Conservation (phyloP, 2,888 invertebrate genomes). For the Poecilus cupreus region DNA sequence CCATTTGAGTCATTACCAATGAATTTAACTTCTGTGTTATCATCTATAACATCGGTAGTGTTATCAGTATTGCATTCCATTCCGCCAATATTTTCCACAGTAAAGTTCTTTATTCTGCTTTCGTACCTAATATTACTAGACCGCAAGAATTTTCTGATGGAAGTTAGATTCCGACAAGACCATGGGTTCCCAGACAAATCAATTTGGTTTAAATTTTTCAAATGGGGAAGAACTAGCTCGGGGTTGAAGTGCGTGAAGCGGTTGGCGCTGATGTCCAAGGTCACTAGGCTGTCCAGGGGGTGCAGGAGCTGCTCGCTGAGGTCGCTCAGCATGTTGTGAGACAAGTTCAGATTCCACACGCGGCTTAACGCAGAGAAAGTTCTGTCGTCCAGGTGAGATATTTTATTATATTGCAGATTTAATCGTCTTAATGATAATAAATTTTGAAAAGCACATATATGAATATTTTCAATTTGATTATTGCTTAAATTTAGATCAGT, state of each 20-base stretch:
- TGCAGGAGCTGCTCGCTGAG: background rate
- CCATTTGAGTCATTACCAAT: too few species aligned
- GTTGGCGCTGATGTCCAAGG: background rate
- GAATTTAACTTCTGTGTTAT: too few species aligned
- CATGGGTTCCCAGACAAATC: background rate
- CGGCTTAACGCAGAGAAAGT: background rate
- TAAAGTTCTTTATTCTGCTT: background rate
- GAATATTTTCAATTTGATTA: constrained; percentile 9
- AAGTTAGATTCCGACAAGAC: background rate
- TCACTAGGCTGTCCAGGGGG: background rate
- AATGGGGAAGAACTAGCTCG: background rate
- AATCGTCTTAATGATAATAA: background rate
- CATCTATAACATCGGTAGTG: too few species aligned
- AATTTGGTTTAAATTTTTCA: background rate
- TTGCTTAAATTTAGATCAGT: background rate
- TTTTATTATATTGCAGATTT: background rate
- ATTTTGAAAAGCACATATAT: background rate
- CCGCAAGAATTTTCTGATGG: background rate
- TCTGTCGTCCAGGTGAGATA: background rate
- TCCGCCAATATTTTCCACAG: background rate
- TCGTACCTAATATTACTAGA: background rate
- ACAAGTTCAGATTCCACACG: background rate
- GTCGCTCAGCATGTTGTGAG: background rate
- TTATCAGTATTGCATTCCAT: background rate
- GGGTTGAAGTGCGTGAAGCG: too few species aligned